Evolutionary conservation across 2,113 vertebrate species (phyloP), one percentile per base, ranked within the genome.

Genomic region (Ctenomys sociabilis): DNA sequence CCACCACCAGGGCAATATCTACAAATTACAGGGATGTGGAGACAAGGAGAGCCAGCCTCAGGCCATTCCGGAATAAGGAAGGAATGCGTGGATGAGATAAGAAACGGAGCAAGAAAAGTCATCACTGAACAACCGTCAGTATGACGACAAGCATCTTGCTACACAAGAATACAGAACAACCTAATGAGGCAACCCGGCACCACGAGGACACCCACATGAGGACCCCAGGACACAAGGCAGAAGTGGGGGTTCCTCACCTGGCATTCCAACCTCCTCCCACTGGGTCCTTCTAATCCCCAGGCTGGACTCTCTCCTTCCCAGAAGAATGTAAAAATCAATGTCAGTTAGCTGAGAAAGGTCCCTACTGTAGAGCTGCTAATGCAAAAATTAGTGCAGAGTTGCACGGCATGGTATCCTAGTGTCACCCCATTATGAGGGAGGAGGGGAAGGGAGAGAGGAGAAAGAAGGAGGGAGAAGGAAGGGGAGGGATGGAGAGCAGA

Each of bases 201-300:
- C 52, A 28, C 1, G 12, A 37, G 28, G 11, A 5, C 45, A 57
- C 52, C 24, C 26, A n/a, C 26, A 3, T 5, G 0, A 0, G 17
- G 21, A 24, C 72, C 1, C 30, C 61, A 7, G 37, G 32, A 43
- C 19, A 43, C 11, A 40, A 81, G 37, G 16, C 13, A 9, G 35
- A 68, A 2, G 1, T 8, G 52, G 17, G 1, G 61, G 45, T 1
- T 54, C 45, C 19, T 8, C 13, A 7, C 61, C 32, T 30, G 45
- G 35, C 8, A 24, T 72, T 57, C 28, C 72, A 37, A 21, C 35
- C 66, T n/a, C 57, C 22, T 3, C 17, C 30, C 35, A 3, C 13
- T 2, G 35, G 21, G 40, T 11, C 82, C n/a, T 26, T 78, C 59
- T 54, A 32, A 63, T 2, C 40, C 26, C 72, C 86, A 85, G 54